Evolutionary conservation across 2,797 vertebrate genomes (phyloP).

Genomic region (Onychomys arenicola): DNA sequence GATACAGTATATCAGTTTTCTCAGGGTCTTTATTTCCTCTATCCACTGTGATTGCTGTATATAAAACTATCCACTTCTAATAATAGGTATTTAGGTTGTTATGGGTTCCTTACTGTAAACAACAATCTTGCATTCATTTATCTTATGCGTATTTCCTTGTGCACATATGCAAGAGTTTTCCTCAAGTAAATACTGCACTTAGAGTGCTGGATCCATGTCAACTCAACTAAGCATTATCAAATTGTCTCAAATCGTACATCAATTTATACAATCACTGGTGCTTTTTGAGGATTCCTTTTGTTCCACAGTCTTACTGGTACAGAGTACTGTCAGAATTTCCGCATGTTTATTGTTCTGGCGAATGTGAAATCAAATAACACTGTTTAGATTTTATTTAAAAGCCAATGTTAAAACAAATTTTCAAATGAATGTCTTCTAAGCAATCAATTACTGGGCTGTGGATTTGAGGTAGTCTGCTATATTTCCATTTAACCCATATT

Average conservation of each 20-base stretch:
- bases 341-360: conserved; percentile 45
- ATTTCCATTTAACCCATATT: conserved; percentile 49
- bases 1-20: background rate
- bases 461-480: conserved; percentile 7
- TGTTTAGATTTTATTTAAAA: conserved; percentile 61
- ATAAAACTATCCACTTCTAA: conserved; percentile 40
- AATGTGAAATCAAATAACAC: conserved; percentile 52
- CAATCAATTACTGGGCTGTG: background rate
- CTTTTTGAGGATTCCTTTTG: background rate
- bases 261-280: conserved; percentile 34
- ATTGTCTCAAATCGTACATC: conserved; percentile 36
- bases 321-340: background rate
- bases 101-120: conserved; percentile 27
- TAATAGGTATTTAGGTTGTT: conserved; percentile 21
- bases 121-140: background rate
- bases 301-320: background rate
- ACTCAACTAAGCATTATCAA: conserved; percentile 5
- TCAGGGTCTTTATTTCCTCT: conserved; percentile 5
- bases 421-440: conserved; percentile 26
- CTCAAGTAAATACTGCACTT: conserved; percentile 25
- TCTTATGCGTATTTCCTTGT: conserved; percentile 29
- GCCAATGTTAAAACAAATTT: conserved; percentile 48
- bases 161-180: conserved; percentile 42
- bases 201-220: background rate
- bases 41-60: conserved; percentile 8